phyloP scores from a whole-genome alignment of 2,888 invertebrate genomes.

The Mesorhabditis sp. region DNA sequence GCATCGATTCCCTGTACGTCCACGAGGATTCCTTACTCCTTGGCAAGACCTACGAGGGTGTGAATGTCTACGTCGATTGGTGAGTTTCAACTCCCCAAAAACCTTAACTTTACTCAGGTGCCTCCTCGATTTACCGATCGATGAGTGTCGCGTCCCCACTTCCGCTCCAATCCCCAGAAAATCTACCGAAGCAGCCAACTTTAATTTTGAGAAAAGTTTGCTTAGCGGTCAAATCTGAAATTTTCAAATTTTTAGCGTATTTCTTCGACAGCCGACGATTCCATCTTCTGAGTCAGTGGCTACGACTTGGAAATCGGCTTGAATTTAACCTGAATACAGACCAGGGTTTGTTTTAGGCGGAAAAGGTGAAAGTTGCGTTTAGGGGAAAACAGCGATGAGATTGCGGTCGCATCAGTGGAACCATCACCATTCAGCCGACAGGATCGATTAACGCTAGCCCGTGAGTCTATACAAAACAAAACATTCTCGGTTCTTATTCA shows the following conservation, averaged over 20 bases:
- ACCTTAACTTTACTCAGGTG: neutral
- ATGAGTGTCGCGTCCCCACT: neutral
- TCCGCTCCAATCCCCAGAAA: neutral
- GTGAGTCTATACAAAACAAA: neutral
- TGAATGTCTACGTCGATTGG: neutral
- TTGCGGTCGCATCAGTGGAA: neutral
- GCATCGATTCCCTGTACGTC: neutral
- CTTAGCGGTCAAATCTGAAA: neutral
- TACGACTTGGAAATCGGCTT: slow-evolving; percentile 34
- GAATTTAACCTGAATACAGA: slow-evolving; percentile 43
- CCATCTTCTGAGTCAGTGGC: slow-evolving; percentile 49
- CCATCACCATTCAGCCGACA: neutral
- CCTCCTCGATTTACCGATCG: slow-evolving; percentile 5
- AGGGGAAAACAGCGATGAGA: neutral
- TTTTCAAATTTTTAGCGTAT: slow-evolving; percentile 31
- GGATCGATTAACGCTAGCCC: neutral
- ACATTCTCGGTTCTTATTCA: slow-evolving; percentile 1
- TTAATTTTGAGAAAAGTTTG: slow-evolving; percentile 3
- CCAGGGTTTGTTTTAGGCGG: neutral
- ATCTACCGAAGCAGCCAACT: slow-evolving; percentile 1
- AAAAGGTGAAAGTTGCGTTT: neutral
- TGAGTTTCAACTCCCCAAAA: neutral
- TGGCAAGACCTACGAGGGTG: neutral
- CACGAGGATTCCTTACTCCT: slow-evolving; percentile 1
- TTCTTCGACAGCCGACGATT: slow-evolving; percentile 33